Conservation (phyloP, 2,797 vertebrate genomes). For the Apogon talboti region DNA sequence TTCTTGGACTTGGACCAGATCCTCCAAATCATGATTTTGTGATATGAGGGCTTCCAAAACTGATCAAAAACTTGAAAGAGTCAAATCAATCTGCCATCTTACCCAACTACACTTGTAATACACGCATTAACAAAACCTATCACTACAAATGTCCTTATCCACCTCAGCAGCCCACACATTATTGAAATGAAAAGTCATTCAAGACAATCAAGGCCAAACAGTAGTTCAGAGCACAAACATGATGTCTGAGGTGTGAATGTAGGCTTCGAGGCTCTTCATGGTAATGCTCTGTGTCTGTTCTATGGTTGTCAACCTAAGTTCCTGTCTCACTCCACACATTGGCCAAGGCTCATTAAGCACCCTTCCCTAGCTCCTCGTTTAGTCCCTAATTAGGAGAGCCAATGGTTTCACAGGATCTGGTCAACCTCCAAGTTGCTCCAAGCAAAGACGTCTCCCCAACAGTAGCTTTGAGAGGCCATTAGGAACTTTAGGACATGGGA, state of each 20-base stretch:
- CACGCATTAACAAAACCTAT: not conserved
- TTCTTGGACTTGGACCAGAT: too few relatives aligned
- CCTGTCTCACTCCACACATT: constrained; percentile 54
- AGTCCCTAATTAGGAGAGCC: constrained; percentile 71
- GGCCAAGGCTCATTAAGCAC: constrained; percentile 72
- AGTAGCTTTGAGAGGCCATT: constrained; percentile 32
- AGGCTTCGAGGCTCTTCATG: constrained; percentile 23
- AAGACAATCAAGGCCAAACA: not conserved
- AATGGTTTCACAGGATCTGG: constrained; percentile 58
- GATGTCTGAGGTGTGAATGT: constrained; percentile 21
- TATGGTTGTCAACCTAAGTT: constrained; percentile 52
- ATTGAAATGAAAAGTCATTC: not conserved
- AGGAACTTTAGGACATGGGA: constrained; percentile 35
- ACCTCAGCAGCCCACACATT: not conserved
- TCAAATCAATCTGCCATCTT: too few relatives aligned
- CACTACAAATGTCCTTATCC: not conserved
- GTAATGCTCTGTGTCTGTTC: constrained; percentile 39
- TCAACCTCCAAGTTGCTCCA: constrained; percentile 63
- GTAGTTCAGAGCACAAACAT: not conserved
- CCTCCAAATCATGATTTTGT: too few relatives aligned
- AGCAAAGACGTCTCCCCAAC: constrained; percentile 33
- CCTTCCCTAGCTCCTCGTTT: constrained; percentile 68
- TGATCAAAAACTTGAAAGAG: too few relatives aligned
- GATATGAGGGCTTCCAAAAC: too few relatives aligned
- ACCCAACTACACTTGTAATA: too few relatives aligned